Evolutionary conservation across 2,888 invertebrate genomes (phyloP).

Genomic region (Rapana venosa): DNA sequence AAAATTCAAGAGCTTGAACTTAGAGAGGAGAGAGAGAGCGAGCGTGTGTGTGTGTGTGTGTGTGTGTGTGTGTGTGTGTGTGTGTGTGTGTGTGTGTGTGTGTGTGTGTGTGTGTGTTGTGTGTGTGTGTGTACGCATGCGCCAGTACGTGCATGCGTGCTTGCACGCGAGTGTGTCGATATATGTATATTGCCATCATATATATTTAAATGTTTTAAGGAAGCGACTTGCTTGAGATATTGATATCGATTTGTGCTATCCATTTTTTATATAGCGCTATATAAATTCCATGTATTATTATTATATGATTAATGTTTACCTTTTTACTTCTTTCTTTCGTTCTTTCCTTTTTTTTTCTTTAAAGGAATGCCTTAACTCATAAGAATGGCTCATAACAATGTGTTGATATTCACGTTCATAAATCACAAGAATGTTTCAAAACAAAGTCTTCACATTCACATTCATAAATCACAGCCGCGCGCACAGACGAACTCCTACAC

Average conservation of each 20-base stretch:
- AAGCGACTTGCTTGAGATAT: too few species aligned
- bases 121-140: background rate
- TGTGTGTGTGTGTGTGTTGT: background rate
- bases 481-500: too few species aligned
- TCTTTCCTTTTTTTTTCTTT: background rate
- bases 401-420: too few species aligned
- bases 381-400: too few species aligned
- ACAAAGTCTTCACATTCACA: too few species aligned
- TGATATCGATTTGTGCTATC: background rate
- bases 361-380: background rate
- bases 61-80: background rate
- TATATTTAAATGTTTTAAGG: too few species aligned
- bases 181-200: too few species aligned
- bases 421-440: too few species aligned
- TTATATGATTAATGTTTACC: background rate
- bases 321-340: background rate
- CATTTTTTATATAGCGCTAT: background rate
- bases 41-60: background rate
- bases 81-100: background rate
- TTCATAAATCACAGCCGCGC: too few species aligned
- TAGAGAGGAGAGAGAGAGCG: background rate
- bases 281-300: too few species aligned
- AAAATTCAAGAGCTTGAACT: too few species aligned
- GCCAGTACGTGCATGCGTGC: background rate
- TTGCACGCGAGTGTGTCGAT: background rate